Conservation (phyloP, 2,888 invertebrate species). For the Drosophila imparisetae region DNA sequence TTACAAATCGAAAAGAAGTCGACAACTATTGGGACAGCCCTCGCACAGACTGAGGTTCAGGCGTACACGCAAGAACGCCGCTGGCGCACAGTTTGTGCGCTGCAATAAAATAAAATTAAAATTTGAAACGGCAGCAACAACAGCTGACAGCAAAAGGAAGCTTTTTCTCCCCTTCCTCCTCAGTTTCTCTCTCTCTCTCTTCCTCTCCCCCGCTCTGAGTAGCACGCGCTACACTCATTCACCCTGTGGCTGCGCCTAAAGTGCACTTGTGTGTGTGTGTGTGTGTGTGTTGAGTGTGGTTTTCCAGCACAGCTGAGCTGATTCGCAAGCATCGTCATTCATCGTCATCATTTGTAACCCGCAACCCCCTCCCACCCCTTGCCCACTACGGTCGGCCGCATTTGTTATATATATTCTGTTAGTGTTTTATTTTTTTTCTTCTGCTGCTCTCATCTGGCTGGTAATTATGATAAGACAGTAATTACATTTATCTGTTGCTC, state of each 20-base stretch:
- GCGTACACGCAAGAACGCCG: constrained; percentile 69
- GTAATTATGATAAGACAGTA: constrained; percentile 80
- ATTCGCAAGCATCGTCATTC: constrained; percentile 63
- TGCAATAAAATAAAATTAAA: constrained; percentile 81
- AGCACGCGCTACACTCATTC: constrained; percentile 10
- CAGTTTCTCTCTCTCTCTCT: not conserved
- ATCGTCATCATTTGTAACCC: constrained; percentile 57
- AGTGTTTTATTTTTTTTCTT: constrained; percentile 23
- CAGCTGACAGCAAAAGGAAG: constrained; percentile 49
- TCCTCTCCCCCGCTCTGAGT: not conserved
- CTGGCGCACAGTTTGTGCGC: constrained; percentile 73
- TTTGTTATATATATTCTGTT: constrained; percentile 36
- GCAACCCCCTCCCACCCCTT: not conserved
- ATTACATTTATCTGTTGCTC: constrained; percentile 78
- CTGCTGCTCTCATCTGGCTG: constrained; percentile 48
- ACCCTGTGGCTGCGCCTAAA: constrained; percentile 18
- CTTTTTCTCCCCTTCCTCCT: constrained; percentile 23
- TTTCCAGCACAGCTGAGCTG: constrained; percentile 54
- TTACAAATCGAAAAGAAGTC: not conserved
- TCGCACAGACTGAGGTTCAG: constrained; percentile 20
- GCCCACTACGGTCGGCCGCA: not conserved
- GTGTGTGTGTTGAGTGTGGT: constrained; percentile 16
- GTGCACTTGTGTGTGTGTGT: constrained; percentile 44
- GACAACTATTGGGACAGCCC: not conserved
- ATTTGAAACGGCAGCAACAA: constrained; percentile 65